Conservation (phyloP, 2,113 vertebrate genomes). For the Brachypodius melanocephalos region DNA sequence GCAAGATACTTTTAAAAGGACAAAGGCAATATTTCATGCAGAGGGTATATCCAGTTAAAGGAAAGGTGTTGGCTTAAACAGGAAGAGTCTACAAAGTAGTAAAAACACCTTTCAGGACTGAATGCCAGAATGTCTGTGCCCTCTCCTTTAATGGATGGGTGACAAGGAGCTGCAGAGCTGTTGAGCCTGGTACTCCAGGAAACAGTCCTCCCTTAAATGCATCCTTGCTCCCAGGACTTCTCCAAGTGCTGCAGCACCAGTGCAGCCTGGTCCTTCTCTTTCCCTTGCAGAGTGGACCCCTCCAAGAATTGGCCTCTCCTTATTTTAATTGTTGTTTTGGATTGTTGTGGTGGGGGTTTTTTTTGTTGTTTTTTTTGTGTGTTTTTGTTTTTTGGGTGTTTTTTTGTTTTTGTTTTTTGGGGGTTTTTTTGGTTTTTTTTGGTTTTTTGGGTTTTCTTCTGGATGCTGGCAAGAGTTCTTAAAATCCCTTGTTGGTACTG, state of each 20-base stretch:
- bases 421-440: too few relatives aligned
- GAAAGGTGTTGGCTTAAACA: background rate
- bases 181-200: background rate
- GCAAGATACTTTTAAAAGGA: background rate
- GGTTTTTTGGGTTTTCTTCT: background rate
- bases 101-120: background rate
- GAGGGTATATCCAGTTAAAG: background rate
- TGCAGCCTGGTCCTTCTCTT: background rate
- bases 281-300: background rate
- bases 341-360: background rate
- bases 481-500: background rate
- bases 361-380: too few relatives aligned
- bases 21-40: rapidly evolving
- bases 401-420: too few relatives aligned
- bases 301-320: background rate
- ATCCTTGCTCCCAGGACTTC: background rate
- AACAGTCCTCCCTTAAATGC: background rate
- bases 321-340: background rate
- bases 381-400: too few relatives aligned
- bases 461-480: background rate
- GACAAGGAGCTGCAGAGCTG: background rate
- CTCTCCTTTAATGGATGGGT: background rate
- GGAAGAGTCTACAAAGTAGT: background rate
- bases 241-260: rapidly evolving
- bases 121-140: background rate